Evolutionary conservation across 2,113 vertebrate genomes (phyloP).

Genomic region (Syngnathus scovelli): DNA sequence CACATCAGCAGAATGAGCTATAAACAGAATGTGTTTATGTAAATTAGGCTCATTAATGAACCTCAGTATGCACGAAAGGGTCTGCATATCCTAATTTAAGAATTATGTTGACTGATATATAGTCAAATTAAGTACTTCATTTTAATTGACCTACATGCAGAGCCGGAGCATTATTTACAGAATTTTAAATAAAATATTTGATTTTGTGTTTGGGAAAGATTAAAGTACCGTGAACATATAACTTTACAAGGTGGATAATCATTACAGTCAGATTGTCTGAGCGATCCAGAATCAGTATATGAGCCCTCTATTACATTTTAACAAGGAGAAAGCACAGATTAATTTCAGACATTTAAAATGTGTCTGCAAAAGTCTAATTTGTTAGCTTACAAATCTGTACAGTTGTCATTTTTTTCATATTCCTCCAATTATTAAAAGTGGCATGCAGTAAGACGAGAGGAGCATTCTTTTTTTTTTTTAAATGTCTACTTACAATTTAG

Average conservation of each 20-base stretch:
- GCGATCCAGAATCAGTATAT: neutral
- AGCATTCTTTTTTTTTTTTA: neutral
- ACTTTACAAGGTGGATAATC: neutral
- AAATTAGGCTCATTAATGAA: slow-evolving; percentile 51
- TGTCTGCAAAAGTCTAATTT: neutral
- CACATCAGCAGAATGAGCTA: slow-evolving; percentile 50
- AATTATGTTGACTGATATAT: slow-evolving; percentile 15
- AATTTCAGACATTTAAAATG: neutral
- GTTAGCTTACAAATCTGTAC: neutral
- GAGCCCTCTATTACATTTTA: neutral
- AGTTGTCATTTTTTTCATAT: neutral
- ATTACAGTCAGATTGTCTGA: neutral
- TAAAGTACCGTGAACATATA: no score
- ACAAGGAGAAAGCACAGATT: neutral
- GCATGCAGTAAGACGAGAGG: slow-evolving; percentile 22
- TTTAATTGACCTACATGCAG: slow-evolving; percentile 18
- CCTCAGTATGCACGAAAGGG: slow-evolving; percentile 19
- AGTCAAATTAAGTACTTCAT: slow-evolving; percentile 12
- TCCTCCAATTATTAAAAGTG: neutral
- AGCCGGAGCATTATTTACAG: neutral
- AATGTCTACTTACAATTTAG: slow-evolving; percentile 52
- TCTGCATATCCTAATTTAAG: slow-evolving; percentile 19
- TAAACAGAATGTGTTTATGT: slow-evolving; percentile 55
- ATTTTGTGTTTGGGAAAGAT: slow-evolving; percentile 6
- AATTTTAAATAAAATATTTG: slow-evolving; percentile 15